Evolutionary conservation across 2,797 vertebrate species (phyloP), one percentile per base, ranked within the genome.

Genomic region (Hydrophis major): DNA sequence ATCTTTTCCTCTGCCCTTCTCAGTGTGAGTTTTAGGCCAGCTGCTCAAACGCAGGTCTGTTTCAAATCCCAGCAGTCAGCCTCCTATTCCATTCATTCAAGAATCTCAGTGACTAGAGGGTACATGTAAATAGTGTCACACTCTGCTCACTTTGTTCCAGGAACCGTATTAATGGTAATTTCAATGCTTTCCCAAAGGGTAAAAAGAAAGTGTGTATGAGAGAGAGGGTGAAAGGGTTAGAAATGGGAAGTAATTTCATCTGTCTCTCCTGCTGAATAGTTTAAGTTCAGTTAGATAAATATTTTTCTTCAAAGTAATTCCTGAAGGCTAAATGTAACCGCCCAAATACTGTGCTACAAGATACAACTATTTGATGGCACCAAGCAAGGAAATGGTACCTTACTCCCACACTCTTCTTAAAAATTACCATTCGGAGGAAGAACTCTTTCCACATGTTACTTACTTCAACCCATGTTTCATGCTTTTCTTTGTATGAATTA

Each of bases 291-390:
- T 78, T 87, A 90, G 28, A 92, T 86, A 93, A 89, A 90, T 86
- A 90, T 87, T 83, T 88, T 93, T 89, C 66, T 93, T 87, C 87
- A 91, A 55, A 93, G 86, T 42, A 69, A 91, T 93, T 91, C 86
- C 86, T 88, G n/a, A 42, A 32, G 63, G 56, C 47, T 37, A 90
- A 83, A 22, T 22, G 56, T n/a, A 61, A 56, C 60, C 92, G 27
- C 32, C 28, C 47, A 74, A 57, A 25, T 88, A 25, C 59, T 92
- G 63, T 37, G 16, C 10, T 32, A 55, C 6, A 47, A 66, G 47
- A 4, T n/a, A 16, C 47, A 32, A 56, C 22, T 93, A 63, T 90
- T 83, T 32, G 20, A 14, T 60, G 27, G 53, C 25, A 63, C 12
- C 60, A 66, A 87, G 60, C 86, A 91, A 14, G 18, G n/a, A 37